Evolutionary conservation across 1,140 invertebrate species (phyloP), one percentile per base, ranked within the genome.

Genomic region (Formica selysi): DNA sequence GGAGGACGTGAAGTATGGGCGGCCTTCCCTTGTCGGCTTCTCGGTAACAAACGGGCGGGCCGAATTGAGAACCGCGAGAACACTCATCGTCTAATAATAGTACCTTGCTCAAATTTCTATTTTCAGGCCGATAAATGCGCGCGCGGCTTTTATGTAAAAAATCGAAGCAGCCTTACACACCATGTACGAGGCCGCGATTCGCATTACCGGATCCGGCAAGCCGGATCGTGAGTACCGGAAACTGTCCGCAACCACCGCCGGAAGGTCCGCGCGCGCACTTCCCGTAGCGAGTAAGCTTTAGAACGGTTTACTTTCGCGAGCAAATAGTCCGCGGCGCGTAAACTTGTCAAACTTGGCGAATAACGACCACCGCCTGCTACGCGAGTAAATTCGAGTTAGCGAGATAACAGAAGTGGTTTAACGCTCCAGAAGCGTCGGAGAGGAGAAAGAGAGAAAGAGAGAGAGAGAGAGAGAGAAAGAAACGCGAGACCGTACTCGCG

Each of bases 11-110:
- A 76, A 84, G 61, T 48, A 85, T 54, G 62, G 54, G 36, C 61
- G 48, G 67, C 48, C 70, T 76, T 88, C 68, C 84, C 76, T 32
- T 62, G 73, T 71, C 38, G 29, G 84, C 76, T 32, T 62, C 67
- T 71, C 38, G 29, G 84, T 76, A 81, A 86, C 76, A 61, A 89
- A 59, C 64, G 70, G 59, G 62, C 57, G 10, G 26, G 36, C 54
- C 44, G 81, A 84, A 88, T 80, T 74, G 87, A 89, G 85, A 76
- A 54, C 64, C 73, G 59, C 29, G 68, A 86, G 62, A 70, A 89
- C 89, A 91, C 89, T 91, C 89, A 91, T 91, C 87, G 76, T 48
- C 89, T 91, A 91, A 89, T 91, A 89, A 91, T 90, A 91, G 76
- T 29, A 87, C 73, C 90, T 91, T 87, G 89, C 90, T 91, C 90